Evolutionary conservation across 2,888 invertebrate genomes (phyloP).

Genomic region (Cistogaster globosa): DNA sequence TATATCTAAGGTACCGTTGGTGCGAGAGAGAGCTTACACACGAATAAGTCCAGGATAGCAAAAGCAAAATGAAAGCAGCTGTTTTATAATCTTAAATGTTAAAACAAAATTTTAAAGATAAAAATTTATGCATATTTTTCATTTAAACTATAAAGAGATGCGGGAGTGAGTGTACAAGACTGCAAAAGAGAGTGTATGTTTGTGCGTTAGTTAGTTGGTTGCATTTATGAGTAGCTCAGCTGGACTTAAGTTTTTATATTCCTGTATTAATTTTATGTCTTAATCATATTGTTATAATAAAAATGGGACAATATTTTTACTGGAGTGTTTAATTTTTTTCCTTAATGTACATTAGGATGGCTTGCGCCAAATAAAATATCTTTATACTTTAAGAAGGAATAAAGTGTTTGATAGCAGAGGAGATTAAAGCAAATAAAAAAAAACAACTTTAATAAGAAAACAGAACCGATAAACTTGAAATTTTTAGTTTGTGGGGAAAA

Average conservation of each 20-base stretch:
- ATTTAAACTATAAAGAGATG: conserved; percentile 44
- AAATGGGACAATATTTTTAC: too few species aligned
- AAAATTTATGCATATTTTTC: conserved; percentile 58
- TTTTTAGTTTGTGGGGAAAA: too few species aligned
- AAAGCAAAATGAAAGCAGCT: conserved; percentile 57
- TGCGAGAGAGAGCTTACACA: conserved; percentile 2
- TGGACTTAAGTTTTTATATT: conserved; percentile 25
- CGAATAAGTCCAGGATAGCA: conserved; percentile 11
- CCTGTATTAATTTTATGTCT: neutral
- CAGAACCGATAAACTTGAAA: too few species aligned
- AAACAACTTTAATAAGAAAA: too few species aligned
- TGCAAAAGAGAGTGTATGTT: neutral
- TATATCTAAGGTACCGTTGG: conserved; percentile 20
- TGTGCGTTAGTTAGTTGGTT: neutral
- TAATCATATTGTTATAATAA: conserved; percentile 10
- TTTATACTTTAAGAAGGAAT: too few species aligned
- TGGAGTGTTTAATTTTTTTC: too few species aligned
- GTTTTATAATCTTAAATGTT: too few species aligned
- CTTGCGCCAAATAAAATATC: too few species aligned
- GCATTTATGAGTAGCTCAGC: conserved; percentile 29
- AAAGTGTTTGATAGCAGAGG: too few species aligned
- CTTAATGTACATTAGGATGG: too few species aligned
- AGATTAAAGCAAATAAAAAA: too few species aligned
- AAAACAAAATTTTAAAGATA: conserved; percentile 33
- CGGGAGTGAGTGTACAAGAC: neutral